phyloP scores from a whole-genome alignment of 2,797 vertebrate genomes.

The Sebastes steindachneri region DNA sequence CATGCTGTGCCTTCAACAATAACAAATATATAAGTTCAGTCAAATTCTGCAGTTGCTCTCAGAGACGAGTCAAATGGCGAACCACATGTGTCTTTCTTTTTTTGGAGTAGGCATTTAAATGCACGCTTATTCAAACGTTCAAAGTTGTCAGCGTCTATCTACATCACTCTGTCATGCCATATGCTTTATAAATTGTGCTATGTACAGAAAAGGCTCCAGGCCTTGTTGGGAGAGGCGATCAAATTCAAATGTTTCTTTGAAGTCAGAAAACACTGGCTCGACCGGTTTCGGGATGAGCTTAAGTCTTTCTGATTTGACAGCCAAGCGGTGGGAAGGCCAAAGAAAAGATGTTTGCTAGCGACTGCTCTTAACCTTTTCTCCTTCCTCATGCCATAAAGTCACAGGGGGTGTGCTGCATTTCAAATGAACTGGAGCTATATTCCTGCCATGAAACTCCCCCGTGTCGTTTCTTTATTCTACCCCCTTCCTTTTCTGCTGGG shows the following conservation, averaged over 20 bases:
- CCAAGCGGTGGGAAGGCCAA: background rate
- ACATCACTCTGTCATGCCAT: constrained; percentile 26
- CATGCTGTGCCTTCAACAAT: constrained; percentile 6
- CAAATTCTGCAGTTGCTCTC: constrained; percentile 30
- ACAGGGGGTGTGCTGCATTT: constrained; percentile 45
- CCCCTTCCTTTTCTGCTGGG: constrained; percentile 8
- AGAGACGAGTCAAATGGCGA: constrained; percentile 44
- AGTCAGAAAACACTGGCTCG: constrained; percentile 33
- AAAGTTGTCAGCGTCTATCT: constrained; percentile 43
- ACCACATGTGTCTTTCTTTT: constrained; percentile 44
- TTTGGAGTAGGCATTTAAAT: constrained; percentile 26
- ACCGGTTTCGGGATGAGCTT: constrained; percentile 30
- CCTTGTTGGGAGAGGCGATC: constrained; percentile 17
- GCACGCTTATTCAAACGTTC: constrained; percentile 49
- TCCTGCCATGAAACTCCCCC: constrained; percentile 37
- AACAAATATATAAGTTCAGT: constrained; percentile 30
- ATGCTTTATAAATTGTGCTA: constrained; percentile 36
- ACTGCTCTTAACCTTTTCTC: constrained; percentile 40
- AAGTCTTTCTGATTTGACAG: constrained; percentile 21
- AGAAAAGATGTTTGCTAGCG: constrained; percentile 12
- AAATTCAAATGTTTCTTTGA: constrained; percentile 41
- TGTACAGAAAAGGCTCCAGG: constrained; percentile 32
- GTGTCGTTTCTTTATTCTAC: constrained; percentile 33
- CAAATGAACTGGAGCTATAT: constrained; percentile 56
- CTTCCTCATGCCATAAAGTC: constrained; percentile 41